A percentile compares a stretch with the other conserved stretches of the same genome.
phyloP scores from a whole-genome alignment of 2,888 invertebrate genomes.

The Lottia gigantea region DNA sequence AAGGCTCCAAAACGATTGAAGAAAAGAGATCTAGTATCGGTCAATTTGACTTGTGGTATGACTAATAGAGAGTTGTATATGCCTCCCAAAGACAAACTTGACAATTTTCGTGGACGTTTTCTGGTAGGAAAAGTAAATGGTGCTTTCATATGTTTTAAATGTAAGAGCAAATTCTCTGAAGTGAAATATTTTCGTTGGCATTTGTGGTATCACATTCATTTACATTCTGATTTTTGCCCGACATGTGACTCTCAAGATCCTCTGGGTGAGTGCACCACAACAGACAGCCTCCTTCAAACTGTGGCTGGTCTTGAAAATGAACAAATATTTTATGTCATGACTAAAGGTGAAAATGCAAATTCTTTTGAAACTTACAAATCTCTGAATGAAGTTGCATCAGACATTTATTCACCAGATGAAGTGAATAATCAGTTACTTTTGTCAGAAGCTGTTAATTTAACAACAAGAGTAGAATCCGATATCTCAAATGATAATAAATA shows the following conservation, averaged over 20 bases:
- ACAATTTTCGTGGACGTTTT: background rate
- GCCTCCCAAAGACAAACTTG: background rate
- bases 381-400: no score
- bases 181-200: background rate
- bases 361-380: no score
- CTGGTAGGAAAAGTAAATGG: slow-evolving; percentile 5
- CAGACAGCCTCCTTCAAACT: background rate
- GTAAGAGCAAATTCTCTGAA: background rate
- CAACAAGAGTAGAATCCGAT: no score
- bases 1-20: no score
- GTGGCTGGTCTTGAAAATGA: background rate
- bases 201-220: background rate
- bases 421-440: no score
- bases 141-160: slow-evolving; percentile 1
- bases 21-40: no score
- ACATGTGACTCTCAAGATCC: background rate
- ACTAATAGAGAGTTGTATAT: background rate
- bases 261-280: background rate
- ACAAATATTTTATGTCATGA: background rate
- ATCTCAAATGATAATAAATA: no score
- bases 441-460: no score
- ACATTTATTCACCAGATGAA: no score
- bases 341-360: background rate
- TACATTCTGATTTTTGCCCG: background rate
- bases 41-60: no score